phyloP scores from a whole-genome alignment of 2,888 invertebrate genomes.

The Polymixis flavicincta region DNA sequence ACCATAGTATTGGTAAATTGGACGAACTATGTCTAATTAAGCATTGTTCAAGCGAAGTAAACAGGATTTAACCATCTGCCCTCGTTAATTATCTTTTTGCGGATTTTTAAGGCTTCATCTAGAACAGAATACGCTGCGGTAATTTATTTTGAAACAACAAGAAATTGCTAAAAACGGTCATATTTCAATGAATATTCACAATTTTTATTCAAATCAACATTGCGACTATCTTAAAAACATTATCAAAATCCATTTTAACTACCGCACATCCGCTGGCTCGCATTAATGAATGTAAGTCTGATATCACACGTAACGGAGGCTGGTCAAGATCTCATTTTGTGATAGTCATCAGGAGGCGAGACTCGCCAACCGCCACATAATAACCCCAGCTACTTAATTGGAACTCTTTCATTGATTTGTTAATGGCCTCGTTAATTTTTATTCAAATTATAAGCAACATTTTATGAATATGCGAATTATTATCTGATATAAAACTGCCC shows the following conservation, averaged over 20 bases:
- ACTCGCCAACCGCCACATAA: conserved; percentile 79
- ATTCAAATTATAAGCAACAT: conserved; percentile 78
- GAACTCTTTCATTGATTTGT: conserved; percentile 85
- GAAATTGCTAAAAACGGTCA: conserved; percentile 19
- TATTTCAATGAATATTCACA: conserved; percentile 26
- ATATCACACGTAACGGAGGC: conserved; percentile 72
- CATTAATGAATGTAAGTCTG: conserved; percentile 65
- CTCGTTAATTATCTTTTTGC: conserved; percentile 69
- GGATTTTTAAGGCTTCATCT: conserved; percentile 76
- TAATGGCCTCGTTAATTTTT: conserved; percentile 83
- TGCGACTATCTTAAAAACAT: conserved; percentile 46
- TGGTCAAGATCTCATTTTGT: conserved; percentile 84
- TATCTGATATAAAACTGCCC: conserved; percentile 71
- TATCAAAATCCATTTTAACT: conserved; percentile 63
- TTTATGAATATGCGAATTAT: conserved; percentile 73
- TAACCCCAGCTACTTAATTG: conserved; percentile 84
- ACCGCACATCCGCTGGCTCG: conserved; percentile 57
- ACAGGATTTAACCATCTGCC: conserved; percentile 67
- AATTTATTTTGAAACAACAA: conserved; percentile 52
- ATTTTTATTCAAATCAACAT: conserved; percentile 47
- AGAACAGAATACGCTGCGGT: conserved; percentile 60
- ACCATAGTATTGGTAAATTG: conserved; percentile 23
- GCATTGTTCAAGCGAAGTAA: conserved; percentile 67
- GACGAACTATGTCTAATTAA: conserved; percentile 65
- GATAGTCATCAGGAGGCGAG: conserved; percentile 80